Evolutionary conservation across 2,888 invertebrate species (phyloP), one percentile per base, ranked within the genome.

Genomic region (Phyllotreta cruciferae): DNA sequence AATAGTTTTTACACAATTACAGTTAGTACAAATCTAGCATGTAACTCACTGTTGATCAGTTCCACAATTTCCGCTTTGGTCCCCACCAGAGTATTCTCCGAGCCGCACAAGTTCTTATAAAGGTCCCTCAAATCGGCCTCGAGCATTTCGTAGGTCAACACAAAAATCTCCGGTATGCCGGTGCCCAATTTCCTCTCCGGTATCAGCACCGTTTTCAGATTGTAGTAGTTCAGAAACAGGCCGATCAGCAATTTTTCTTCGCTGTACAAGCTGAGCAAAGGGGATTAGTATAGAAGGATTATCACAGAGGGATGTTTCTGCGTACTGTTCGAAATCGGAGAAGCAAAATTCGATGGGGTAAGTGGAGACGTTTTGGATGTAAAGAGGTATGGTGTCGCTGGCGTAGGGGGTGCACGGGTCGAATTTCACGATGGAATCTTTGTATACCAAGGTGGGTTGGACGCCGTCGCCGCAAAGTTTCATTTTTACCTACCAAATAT

Each of bases 291-390:
- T 45, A 41, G 10, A 38, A 38, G 6, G 38, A 38, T 41, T 41
- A 10, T 41, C 3, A 8, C 10, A 41, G 10, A 3, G 10, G 10
- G 10, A 41, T 41, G 1, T 9, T 1, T 4, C 9, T 34, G 78
- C 82, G 83, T 81, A 88, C 88, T 80, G 75, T 75, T 91, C 89
- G 74, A 85, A 86, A 76, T 91, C 89, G 11, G 87, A 81, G 78
- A 89, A 86, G 74, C 87, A 88, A 52, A 90, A 82, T 78, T 91
- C 90, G 13, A 91, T 82, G 0, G 90, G 87, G 77, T 87, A 87
- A 3, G 82, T 78, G 64, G 87, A 87, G 0, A 85, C 84, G 77
- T 91, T 91, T 61, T 85, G 84, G 5, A 91, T 76, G 3, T 83
- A 82, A 63, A 91, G 84, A 66, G 81, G 84, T 65, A 84, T 82